These are phyloP conservation scores for Macrocentrus cingulum DNA, from an alignment of 1,140 invertebrate species.

Conservation along the genomic window DNA sequence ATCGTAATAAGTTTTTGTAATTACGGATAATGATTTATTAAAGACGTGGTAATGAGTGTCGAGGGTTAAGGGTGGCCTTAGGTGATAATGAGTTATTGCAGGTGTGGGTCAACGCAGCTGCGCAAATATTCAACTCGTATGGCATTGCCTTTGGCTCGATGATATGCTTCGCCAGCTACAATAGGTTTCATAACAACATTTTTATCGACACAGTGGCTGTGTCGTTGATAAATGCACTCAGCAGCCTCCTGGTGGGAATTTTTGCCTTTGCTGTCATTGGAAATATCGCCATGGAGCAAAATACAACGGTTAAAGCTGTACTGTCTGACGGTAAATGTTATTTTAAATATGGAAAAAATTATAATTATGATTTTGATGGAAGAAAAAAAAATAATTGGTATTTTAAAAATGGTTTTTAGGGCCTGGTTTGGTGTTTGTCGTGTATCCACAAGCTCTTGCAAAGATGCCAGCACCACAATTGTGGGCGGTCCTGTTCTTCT, in stretches of 20 bases:
- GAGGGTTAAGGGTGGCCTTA: too few relatives aligned
- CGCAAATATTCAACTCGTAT: slow-evolving; percentile 91
- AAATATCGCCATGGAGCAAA: slow-evolving; percentile 80
- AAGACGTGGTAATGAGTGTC: too few relatives aligned
- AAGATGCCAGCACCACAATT: slow-evolving; percentile 85
- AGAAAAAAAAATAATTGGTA: background rate
- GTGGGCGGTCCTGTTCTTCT: slow-evolving; percentile 87
- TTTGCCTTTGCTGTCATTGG: slow-evolving; percentile 87
- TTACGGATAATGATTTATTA: too few relatives aligned
- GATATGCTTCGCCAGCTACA: slow-evolving; percentile 94
- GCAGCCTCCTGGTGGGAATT: slow-evolving; percentile 82
- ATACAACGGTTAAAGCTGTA: slow-evolving; percentile 76
- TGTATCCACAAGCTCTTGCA: slow-evolving; percentile 86
- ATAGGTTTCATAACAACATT: slow-evolving; percentile 88
- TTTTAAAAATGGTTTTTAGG: slow-evolving; percentile 62
- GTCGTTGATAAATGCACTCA: slow-evolving; percentile 78
- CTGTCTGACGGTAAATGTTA: slow-evolving; percentile 72
- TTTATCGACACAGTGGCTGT: slow-evolving; percentile 82
- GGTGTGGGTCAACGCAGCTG: slow-evolving; percentile 89
- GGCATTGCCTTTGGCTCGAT: slow-evolving; percentile 90
- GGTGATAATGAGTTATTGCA: too few relatives aligned
- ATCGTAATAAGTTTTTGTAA: too few relatives aligned
- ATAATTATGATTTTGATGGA: slow-evolving; percentile 4
- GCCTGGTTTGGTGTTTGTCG: slow-evolving; percentile 85
- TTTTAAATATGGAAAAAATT: background rate